Evolutionary conservation across 2,888 invertebrate genomes (phyloP).

Genomic region (Pollenia labialis): DNA sequence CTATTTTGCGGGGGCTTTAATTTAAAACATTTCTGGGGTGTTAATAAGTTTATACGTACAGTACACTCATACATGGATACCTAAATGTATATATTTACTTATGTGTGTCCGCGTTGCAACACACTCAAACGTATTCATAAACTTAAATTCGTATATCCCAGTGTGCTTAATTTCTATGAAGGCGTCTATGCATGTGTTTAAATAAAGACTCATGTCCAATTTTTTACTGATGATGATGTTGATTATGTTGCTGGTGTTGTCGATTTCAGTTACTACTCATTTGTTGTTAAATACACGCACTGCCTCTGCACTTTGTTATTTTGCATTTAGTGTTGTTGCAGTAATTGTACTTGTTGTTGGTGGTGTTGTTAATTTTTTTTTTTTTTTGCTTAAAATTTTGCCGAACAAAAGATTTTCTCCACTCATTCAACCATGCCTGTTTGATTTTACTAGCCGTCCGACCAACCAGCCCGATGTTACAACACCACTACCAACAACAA

Average conservation of each 20-base stretch:
- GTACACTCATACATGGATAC: neutral
- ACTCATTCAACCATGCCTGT: constrained; percentile 47
- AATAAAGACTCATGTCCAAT: constrained; percentile 48
- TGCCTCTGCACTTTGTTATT: constrained; percentile 53
- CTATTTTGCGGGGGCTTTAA: constrained; percentile 36
- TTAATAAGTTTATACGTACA: constrained; percentile 42
- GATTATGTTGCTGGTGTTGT: constrained; percentile 34
- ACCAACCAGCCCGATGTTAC: constrained; percentile 51
- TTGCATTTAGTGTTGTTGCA: constrained; percentile 41
- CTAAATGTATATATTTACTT: neutral
- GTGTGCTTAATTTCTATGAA: neutral
- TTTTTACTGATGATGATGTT: neutral
- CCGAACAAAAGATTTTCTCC: constrained; percentile 41
- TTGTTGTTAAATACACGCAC: constrained; percentile 65
- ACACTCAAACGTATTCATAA: neutral
- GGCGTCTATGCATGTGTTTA: constrained; percentile 19
- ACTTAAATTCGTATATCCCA: neutral
- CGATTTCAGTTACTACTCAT: constrained; percentile 49
- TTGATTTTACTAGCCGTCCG: constrained; percentile 52
- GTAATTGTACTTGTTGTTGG: constrained; percentile 27
- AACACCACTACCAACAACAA: constrained; percentile 27
- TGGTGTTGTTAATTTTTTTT: constrained; percentile 28
- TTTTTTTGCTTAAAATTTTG: neutral
- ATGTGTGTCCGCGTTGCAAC: neutral
- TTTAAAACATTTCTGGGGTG: constrained; percentile 40